Conservation (phyloP, 2,113 vertebrate species). For the Eubucco bourcierii region DNA sequence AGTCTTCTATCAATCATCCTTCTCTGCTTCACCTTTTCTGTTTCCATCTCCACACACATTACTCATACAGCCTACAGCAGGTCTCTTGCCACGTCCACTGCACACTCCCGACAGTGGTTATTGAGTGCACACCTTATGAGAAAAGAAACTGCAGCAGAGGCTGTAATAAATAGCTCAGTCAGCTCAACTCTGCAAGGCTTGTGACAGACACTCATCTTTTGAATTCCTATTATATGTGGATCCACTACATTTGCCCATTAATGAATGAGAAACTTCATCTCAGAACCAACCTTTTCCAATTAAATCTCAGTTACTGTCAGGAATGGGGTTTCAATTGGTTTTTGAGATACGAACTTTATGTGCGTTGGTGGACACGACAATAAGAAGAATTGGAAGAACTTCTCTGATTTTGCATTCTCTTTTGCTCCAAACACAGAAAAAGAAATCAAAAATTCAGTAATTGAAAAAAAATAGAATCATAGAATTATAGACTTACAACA, state of each 20-base stretch:
- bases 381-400: neutral
- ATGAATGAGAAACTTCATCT: constrained; percentile 12
- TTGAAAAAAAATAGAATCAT: neutral
- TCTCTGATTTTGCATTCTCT: neutral
- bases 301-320: neutral
- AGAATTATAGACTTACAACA: too few relatives aligned
- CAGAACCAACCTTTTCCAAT: neutral
- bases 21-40: neutral
- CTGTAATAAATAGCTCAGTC: neutral
- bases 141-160: neutral
- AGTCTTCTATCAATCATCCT: constrained; percentile 31
- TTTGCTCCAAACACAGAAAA: neutral
- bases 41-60: neutral
- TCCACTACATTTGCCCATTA: constrained; percentile 28
- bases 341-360: neutral
- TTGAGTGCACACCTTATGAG: neutral
- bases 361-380: neutral
- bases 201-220: neutral
- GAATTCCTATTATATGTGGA: neutral
- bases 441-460: neutral
- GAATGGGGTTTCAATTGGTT: neutral
- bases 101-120: rapidly evolving
- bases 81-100: neutral
- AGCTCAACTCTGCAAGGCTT: neutral
- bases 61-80: neutral